Evolutionary conservation across 2,113 vertebrate species (phyloP).

Genomic region (Zeus faber): DNA sequence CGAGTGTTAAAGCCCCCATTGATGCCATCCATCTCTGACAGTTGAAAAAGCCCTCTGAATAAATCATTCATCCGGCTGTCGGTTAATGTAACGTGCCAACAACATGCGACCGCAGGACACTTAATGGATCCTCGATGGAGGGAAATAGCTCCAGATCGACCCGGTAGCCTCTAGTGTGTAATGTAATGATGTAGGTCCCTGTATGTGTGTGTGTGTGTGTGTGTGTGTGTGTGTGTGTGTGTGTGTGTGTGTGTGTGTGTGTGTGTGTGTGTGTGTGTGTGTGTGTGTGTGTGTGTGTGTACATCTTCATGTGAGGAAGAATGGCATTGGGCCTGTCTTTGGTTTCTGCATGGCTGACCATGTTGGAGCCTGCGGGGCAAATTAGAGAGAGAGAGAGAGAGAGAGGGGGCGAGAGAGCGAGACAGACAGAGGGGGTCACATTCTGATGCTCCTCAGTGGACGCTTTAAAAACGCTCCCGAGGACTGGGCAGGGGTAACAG

Average conservation of each 20-base stretch:
- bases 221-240: slow-evolving; percentile 11
- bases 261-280: slow-evolving; percentile 15
- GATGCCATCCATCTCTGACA: slow-evolving; percentile 70
- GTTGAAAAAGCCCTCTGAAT: slow-evolving; percentile 54
- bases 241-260: slow-evolving; percentile 3
- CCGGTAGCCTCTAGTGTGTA: too few relatives aligned
- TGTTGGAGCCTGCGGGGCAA: slow-evolving; percentile 50
- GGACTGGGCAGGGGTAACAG: slow-evolving; percentile 52
- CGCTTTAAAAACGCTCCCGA: slow-evolving; percentile 43
- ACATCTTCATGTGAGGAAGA: slow-evolving; percentile 16
- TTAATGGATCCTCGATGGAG: slow-evolving; percentile 54
- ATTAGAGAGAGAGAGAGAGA: slow-evolving; percentile 22
- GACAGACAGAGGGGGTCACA: slow-evolving; percentile 49
- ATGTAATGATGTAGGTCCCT: background rate
- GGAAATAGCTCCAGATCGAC: slow-evolving; percentile 42
- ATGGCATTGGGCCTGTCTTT: slow-evolving; percentile 59
- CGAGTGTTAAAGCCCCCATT: slow-evolving; percentile 59
- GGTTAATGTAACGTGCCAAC: slow-evolving; percentile 50
- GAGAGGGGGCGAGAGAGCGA: background rate
- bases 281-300: slow-evolving; percentile 16
- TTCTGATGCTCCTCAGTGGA: slow-evolving; percentile 62
- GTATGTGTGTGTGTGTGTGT: slow-evolving; percentile 13
- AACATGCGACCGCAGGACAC: slow-evolving; percentile 53
- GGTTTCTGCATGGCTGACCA: slow-evolving; percentile 56
- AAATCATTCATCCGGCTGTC: slow-evolving; percentile 66